phyloP scores from a whole-genome alignment of 2,113 vertebrate genomes.

The Pangasianodon gigas region DNA sequence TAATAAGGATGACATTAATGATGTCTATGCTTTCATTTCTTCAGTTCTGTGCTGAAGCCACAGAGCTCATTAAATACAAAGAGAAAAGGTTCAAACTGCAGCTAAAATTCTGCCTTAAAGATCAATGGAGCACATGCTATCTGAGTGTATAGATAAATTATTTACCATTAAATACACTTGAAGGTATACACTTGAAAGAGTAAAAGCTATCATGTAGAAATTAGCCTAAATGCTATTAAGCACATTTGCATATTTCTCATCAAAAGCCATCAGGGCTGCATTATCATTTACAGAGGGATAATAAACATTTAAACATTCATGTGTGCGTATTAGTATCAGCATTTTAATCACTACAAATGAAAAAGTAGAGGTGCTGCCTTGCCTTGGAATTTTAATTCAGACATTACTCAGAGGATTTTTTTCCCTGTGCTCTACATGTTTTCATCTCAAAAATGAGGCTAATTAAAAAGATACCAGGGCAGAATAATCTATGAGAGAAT shows the following conservation, averaged over 20 bases:
- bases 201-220: background rate
- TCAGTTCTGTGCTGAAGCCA: background rate
- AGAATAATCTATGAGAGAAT: conserved; percentile 19
- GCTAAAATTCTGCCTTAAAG: background rate
- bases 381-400: conserved; percentile 24
- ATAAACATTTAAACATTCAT: conserved; percentile 20
- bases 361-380: background rate
- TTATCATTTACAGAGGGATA: conserved; percentile 3
- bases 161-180: background rate
- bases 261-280: background rate
- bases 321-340: conserved; percentile 30
- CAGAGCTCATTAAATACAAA: background rate
- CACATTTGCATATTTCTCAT: conserved; percentile 23
- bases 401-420: background rate
- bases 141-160: background rate
- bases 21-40: background rate
- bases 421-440: conserved; percentile 23
- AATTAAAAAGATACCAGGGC: conserved; percentile 46
- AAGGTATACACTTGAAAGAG: background rate
- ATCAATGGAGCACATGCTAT: background rate
- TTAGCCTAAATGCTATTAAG: conserved; percentile 17
- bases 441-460: conserved; percentile 36
- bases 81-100: background rate
- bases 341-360: conserved; percentile 30
- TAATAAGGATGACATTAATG: conserved; percentile 3